These are phyloP conservation scores for Smutsia gigantea DNA, from an alignment of 2,797 vertebrate genomes.

Conservation along the genomic window DNA sequence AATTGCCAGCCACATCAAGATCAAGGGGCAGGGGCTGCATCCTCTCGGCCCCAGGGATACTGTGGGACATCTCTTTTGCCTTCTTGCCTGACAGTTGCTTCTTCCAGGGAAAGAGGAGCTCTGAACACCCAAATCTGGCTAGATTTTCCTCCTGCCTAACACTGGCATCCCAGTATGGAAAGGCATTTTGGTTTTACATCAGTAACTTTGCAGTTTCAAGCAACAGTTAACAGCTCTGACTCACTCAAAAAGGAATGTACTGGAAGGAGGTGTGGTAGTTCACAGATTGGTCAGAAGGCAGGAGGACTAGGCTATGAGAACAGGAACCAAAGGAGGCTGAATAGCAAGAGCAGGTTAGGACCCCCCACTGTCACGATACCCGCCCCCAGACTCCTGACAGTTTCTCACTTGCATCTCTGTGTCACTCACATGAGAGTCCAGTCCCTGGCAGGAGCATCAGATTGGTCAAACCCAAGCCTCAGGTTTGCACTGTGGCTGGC, in stretches of 20 bases:
- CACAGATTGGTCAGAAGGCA: neutral
- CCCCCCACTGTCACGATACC: neutral
- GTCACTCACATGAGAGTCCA: neutral
- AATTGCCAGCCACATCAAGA: constrained; percentile 4
- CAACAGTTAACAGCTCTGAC: neutral
- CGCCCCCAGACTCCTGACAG: no score
- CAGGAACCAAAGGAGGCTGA: neutral
- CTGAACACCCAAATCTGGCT: neutral
- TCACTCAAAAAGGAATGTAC: neutral
- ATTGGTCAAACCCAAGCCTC: neutral
- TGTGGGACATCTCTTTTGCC: neutral
- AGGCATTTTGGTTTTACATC: neutral
- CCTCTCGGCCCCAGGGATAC: neutral
- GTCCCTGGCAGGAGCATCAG: neutral
- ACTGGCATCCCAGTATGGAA: neutral
- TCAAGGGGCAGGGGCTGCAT: neutral
- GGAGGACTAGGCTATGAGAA: neutral
- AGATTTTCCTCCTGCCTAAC: neutral
- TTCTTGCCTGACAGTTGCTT: neutral
- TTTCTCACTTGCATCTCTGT: neutral
- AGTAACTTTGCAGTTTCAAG: neutral
- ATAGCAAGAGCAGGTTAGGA: neutral
- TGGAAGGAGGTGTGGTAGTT: neutral
- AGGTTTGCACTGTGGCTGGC: neutral
- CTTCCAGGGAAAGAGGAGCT: neutral